Evolutionary conservation across 2,888 invertebrate genomes (phyloP).

Genomic region (Machimus rusticus): DNA sequence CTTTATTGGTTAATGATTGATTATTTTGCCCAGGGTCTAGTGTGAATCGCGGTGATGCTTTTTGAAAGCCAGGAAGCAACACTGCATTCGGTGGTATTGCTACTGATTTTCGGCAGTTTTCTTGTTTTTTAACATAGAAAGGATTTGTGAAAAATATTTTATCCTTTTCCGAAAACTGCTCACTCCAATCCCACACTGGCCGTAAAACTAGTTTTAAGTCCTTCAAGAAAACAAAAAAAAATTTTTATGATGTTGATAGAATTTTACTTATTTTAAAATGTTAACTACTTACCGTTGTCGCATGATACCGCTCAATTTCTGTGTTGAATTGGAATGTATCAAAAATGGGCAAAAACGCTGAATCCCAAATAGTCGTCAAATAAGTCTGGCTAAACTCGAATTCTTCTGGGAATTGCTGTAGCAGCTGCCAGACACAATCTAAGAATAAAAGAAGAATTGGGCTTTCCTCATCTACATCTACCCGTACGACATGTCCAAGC

Average conservation of each 20-base stretch:
- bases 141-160: constrained; percentile 86
- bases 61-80: constrained; percentile 54
- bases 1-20: constrained; percentile 58
- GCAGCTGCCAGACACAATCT: constrained; percentile 92
- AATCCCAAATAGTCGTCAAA: constrained; percentile 91
- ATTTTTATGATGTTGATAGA: not conserved
- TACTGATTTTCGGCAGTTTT: constrained; percentile 56
- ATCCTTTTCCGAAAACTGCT: constrained; percentile 84
- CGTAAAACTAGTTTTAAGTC: constrained; percentile 68
- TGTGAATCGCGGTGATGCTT: constrained; percentile 49
- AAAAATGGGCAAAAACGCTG: constrained; percentile 85
- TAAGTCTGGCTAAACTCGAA: constrained; percentile 95
- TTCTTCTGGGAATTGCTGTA: constrained; percentile 84
- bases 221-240: constrained; percentile 24
- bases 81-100: constrained; percentile 56
- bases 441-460: constrained; percentile 91
- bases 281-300: constrained; percentile 63
- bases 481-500: constrained; percentile 72
- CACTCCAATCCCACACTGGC: constrained; percentile 90
- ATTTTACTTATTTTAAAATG: not conserved
- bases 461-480: constrained; percentile 72
- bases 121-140: constrained; percentile 67
- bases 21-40: constrained; percentile 44
- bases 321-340: constrained; percentile 94
- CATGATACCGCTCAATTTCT: constrained; percentile 76